Evolutionary conservation across 1,140 invertebrate genomes (phyloP), one percentile per base, ranked within the genome.

Genomic region (Zaprionus kolodkinae): DNA sequence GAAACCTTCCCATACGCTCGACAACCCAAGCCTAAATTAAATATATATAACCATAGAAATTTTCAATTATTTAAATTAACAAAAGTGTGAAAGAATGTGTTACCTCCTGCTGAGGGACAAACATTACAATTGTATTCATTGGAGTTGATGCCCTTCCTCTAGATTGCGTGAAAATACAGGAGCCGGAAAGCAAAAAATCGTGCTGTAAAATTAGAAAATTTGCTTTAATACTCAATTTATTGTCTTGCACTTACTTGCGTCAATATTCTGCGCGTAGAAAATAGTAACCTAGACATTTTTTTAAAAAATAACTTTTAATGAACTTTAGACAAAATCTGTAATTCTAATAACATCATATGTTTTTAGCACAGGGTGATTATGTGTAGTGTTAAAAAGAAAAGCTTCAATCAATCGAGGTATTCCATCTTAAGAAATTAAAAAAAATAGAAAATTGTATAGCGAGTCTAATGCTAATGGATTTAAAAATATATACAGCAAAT

Each of bases 41-140:
- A 9, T 35, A 56, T 30, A 35, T 38, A 35, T 54, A 52, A 17
- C 35, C 9, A 12, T 50, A 55, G 11, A 15, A 30, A 40, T 1
- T 3, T 9, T 25, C 9, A 6, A 3, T 66, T 77, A 65, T 68
- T 67, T n/a, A 63, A 63, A 48, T 27, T 97, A 40, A 40, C 78
- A 83, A 93, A 93, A n/a, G 62, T 11, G 17, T 60, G 48, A n/a
- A 33, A 33, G 25, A 35, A 21, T 50, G 17, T 66, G 11, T 91
- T 93, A 97, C 97, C 95, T 99, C 98, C 95, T 99, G 99, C 93
- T 99, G 98, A 7, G 99, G 99, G 56, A 99, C 99, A 95, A 99
- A 99, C 95, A 99, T 96, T 50, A 99, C 94, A 60, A 98, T 93
- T 30, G 98, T 99, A 93, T 99, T 99, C 25, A 98, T 93, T 3